These are phyloP conservation scores for Campylomormyrus tamandua DNA, from an alignment of 2,113 vertebrate species.

Conservation along the genomic window DNA sequence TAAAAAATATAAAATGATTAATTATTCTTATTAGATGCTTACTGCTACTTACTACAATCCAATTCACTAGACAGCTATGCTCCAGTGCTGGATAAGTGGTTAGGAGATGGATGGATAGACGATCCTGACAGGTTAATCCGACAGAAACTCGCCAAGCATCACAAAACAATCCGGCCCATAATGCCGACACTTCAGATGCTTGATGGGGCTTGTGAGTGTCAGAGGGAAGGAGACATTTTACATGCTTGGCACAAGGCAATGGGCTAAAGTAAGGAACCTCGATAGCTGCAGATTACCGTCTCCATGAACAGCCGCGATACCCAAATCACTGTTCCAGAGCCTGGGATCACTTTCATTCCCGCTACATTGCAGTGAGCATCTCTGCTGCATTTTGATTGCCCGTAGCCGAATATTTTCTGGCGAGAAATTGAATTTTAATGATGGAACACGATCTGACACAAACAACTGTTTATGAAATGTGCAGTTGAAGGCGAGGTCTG, in stretches of 20 bases:
- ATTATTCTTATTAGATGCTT: not conserved
- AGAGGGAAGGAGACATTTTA: not conserved
- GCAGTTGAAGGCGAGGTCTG: not conserved
- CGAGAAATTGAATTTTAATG: slow-evolving; percentile 1
- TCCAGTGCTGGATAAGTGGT: not conserved
- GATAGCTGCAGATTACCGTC: not conserved
- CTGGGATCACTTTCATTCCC: not conserved
- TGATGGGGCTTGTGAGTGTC: not conserved
- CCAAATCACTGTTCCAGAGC: not conserved
- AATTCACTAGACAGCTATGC: not conserved
- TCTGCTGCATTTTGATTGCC: not conserved
- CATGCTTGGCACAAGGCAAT: not conserved
- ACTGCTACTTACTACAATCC: not conserved
- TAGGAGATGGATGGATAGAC: not conserved
- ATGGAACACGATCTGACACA: not conserved
- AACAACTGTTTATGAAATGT: not conserved
- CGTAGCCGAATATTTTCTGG: not conserved
- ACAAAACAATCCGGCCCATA: not conserved
- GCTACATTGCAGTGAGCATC: not conserved
- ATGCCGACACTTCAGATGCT: not conserved
- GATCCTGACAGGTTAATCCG: not conserved
- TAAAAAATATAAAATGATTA: not conserved
- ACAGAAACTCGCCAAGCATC: not conserved
- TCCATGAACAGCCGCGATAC: not conserved
- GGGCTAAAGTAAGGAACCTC: not conserved